Base-by-base conservation (phyloP, 2,888 invertebrate genomes). In the Zhuqinia jingwanae region DNA sequence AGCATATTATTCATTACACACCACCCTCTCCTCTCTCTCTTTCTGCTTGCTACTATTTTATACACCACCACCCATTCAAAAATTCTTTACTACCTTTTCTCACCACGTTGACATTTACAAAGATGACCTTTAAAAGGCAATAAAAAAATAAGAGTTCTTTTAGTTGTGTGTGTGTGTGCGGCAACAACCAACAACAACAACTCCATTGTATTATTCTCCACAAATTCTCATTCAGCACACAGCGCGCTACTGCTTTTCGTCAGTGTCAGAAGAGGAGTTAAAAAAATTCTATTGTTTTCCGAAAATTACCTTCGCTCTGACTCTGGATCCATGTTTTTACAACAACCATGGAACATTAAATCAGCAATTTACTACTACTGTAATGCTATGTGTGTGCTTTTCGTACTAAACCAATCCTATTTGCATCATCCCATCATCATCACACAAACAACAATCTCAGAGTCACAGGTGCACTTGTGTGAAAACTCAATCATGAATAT, bases 81-180 rank as follows among this genome's bases (percentile, higher is more conserved):
- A n/a, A n/a, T 45, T 45, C 15, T 22, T n/a, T n/a, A n/a, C n/a
- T n/a, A n/a, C n/a, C 27, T 53, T 27, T 75, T 68, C 68, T 68
- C 22, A n/a, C n/a, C n/a, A 45, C 45, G 53, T 75, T 82, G 82
- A 82, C 82, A 82, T 82, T 82, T 82, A 82, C 60, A 47, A 82
- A 53, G 13, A 63, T 82, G 75, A 82, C 82, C 82, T 82, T 82
- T 81, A 27, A 15, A 58, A 75, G 30, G 76, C 17, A 75, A 53
- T 53, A 36, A 50, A 75, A 53, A 30, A 58, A n/a, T n/a, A n/a
- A n/a, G n/a, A n/a, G n/a, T n/a, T n/a, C n/a, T n/a, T n/a, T n/a
- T n/a, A n/a, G n/a, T n/a, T n/a, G n/a, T n/a, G n/a, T n/a, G n/a
- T n/a, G n/a, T n/a, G n/a, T n/a, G n/a, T n/a, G n/a, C n/a, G n/a